Base-by-base conservation (phyloP, 2,888 invertebrate genomes). In the Netelia virgata region DNA sequence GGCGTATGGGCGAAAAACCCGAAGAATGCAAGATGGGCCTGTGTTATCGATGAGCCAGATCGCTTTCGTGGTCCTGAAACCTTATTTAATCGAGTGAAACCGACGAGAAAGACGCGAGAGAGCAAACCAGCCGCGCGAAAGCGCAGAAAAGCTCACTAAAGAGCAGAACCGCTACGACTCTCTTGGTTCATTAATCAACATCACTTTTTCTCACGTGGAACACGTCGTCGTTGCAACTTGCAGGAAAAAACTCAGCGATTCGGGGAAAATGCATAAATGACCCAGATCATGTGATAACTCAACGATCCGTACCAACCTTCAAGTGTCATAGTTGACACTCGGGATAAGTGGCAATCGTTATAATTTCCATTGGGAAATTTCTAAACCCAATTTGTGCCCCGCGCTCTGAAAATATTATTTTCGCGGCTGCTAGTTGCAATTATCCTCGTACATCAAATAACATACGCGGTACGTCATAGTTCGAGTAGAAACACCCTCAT, bases 171-270 rank as follows among this genome's bases (percentile, higher is more conserved):
- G 36, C 55, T 8, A 41, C 6, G 20, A 16, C 11, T 78, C 57
- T 10, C n/a, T 43, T 18, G 11, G 8, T 66, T 75, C 83, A 79
- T 79, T 74, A 79, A 79, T 79, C 83, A 83, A 75, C 55, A 50
- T 70, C 23, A 57, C 74, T 55, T 28, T 64, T 61, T 6, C 18
- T 57, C 3, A 10, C 55, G 8, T 0, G 55, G 18, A 55, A 16
- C 14, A 16, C 8, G 0, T 9, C 16, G 9, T 57, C 64, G 47
- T 57, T 79, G 63, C 63, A 79, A 72, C 64, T 55, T 72, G 55
- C 78, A 79, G 18, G 8, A 61, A 69, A 69, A 11, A 61, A 68
- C 3, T 6, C 36, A 36, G 36, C 36, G 6, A 6, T 36, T 6
- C 36, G 36, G 6, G 8, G 59, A 57, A 47, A 69, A 47, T 47